These are phyloP conservation scores for Lutjanus campechanus DNA, from an alignment of 2,797 vertebrate species.

Conservation along the genomic window DNA sequence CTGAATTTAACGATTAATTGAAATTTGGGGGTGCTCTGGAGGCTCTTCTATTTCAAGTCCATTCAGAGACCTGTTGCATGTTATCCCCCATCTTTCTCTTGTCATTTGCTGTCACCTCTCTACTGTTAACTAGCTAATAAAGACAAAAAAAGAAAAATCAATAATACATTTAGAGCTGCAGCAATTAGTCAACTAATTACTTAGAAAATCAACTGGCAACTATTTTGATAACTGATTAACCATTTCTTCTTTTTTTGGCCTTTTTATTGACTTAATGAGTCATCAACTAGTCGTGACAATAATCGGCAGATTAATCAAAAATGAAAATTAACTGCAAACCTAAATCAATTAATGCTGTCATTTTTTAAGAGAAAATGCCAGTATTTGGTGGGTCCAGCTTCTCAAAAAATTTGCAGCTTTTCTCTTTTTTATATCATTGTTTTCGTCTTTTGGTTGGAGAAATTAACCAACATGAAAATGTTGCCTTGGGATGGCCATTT, in stretches of 20 bases:
- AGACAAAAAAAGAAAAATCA: too few species aligned
- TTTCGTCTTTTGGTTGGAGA: not conserved
- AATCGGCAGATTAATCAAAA: too few species aligned
- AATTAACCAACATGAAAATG: not conserved
- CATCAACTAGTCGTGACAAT: too few species aligned
- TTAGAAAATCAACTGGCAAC: too few species aligned
- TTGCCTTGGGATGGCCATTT: too few species aligned
- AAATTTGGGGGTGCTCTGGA: not conserved
- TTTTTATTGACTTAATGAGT: too few species aligned
- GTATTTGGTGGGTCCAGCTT: not conserved
- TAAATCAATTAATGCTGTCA: not conserved
- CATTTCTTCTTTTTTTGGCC: too few species aligned
- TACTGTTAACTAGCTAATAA: not conserved
- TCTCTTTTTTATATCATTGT: not conserved
- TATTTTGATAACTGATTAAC: too few species aligned
- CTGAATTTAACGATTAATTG: not conserved
- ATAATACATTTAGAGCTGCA: too few species aligned
- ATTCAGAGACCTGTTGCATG: not conserved
- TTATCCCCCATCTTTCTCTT: not conserved
- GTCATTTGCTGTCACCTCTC: not conserved
- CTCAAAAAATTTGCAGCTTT: not conserved
- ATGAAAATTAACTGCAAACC: too few species aligned
- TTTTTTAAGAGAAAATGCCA: not conserved
- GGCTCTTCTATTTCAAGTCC: too few species aligned
- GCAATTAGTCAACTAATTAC: too few species aligned